These are phyloP conservation scores for Cheilosia soror DNA, from an alignment of 2,888 invertebrate genomes.

Conservation along the genomic window DNA sequence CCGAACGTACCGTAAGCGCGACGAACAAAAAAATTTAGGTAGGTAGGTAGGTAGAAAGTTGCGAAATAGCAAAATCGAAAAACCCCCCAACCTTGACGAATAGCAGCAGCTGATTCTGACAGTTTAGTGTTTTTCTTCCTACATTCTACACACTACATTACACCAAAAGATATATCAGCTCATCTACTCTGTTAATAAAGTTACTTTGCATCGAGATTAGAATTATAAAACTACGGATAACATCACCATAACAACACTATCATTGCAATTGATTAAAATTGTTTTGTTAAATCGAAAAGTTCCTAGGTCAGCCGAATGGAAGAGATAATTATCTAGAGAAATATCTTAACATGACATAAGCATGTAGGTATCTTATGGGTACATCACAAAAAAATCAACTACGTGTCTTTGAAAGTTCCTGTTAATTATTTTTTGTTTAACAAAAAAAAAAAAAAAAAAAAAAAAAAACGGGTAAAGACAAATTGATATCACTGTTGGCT, in stretches of 20 bases:
- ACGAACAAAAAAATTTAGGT: neutral
- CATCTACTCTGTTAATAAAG: neutral
- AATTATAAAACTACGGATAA: neutral
- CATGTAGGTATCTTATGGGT: neutral
- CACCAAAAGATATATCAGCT: neutral
- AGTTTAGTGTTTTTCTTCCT: slow-evolving; percentile 53
- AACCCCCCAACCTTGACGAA: slow-evolving; percentile 36
- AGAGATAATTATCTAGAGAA: neutral
- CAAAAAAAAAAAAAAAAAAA: too few relatives aligned
- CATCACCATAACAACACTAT: neutral
- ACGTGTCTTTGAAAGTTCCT: slow-evolving; percentile 30
- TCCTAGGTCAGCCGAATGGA: neutral
- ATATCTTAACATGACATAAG: slow-evolving; percentile 23
- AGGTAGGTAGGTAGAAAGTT: slow-evolving; percentile 8
- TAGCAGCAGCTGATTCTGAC: slow-evolving; percentile 67
- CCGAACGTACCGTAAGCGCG: slow-evolving; percentile 1
- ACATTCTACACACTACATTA: slow-evolving; percentile 8
- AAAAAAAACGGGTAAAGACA: slow-evolving; percentile 2
- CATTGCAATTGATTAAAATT: neutral
- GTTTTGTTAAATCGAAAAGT: neutral
- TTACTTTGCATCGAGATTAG: neutral
- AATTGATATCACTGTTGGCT: slow-evolving; percentile 8
- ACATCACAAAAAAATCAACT: slow-evolving; percentile 6
- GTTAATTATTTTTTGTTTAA: slow-evolving; percentile 7
- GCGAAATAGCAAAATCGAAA: slow-evolving; percentile 25